phyloP scores from a whole-genome alignment of 1,140 invertebrate species.

The Homarus americanus region DNA sequence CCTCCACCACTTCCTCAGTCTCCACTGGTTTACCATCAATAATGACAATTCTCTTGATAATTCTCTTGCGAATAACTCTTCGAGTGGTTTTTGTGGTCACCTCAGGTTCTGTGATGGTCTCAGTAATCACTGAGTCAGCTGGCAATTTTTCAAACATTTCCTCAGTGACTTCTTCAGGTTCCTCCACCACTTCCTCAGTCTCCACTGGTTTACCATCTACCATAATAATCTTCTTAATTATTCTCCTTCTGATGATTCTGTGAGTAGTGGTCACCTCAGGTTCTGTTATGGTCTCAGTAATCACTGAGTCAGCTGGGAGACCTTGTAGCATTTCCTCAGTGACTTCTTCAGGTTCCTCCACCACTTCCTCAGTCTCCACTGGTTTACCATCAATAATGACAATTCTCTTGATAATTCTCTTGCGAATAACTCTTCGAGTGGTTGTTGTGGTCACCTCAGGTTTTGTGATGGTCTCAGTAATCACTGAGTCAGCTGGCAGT shows the following conservation, averaged over 20 bases:
- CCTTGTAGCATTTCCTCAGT: constrained; percentile 44
- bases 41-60: constrained; percentile 40
- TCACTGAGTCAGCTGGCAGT: not conserved
- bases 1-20: constrained; percentile 59
- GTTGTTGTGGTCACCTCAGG: not conserved
- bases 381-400: constrained; percentile 53
- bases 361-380: constrained; percentile 57
- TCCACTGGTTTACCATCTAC: constrained; percentile 56
- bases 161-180: constrained; percentile 39
- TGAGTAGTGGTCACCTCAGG: not conserved
- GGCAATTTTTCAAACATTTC: not conserved
- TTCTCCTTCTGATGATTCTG: constrained; percentile 33
- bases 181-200: constrained; percentile 49
- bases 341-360: constrained; percentile 50
- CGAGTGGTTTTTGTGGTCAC: not conserved
- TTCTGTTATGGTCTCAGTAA: constrained; percentile 50
- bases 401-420: constrained; percentile 41
- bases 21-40: constrained; percentile 65
- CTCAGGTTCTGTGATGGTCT: constrained; percentile 15
- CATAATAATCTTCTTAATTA: constrained; percentile 49
- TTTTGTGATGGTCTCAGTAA: too few species aligned
- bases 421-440: not conserved
- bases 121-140: not conserved
- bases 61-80: constrained; percentile 30
- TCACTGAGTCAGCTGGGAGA: constrained; percentile 15